Base-by-base conservation (phyloP, 2,113 vertebrate species). In the Periophthalmus modestus region DNA sequence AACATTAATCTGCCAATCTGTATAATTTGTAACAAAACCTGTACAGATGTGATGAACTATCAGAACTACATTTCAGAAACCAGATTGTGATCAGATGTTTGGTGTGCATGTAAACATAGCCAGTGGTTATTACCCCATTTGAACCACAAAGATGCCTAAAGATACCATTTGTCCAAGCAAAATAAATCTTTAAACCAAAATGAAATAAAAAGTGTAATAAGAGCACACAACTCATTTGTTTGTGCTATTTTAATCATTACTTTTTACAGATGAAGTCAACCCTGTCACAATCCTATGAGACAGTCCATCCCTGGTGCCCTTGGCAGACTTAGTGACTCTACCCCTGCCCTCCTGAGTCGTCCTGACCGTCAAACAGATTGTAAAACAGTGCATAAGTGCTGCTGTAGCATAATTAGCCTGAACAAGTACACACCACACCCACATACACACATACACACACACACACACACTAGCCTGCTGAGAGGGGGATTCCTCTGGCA, bases 401-500 rank as follows among this genome's bases (percentile, higher is more conserved):
- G 84, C 81, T 84, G 81, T 66, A 82, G 80, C 79, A 68, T 86
- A 90, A 91, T 91, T 91, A 89, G 82, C 71, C 74, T 57, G 66
- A 58, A 72, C 75, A 84, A 55, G 36, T 61, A 16, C 58, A 39
- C 33, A 68, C 39, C 39, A 28, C 39, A 43, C 39, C 7, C 39
- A 55, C 48, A 52, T 4, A 11, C 7, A 54, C 52, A 18, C 65
- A 43, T 28, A 66, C 72, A 71, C 66, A 50, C 13, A 52, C 58
- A 66, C 54, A 72, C 13, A 47, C 58, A 66, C 54, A 73, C 5
- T 48, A 23, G 71, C 77, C 82, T 78, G 85, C 85, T 87, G 90
- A 75, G 90, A 86, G 77, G 90, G 89, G 89, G 88, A 88, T 88
- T 85, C 86, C 90, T 87, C 50, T 69, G 34, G 83, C 94, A 94